Base-by-base conservation (phyloP, 2,888 invertebrate species). In the Plusia festucae region DNA sequence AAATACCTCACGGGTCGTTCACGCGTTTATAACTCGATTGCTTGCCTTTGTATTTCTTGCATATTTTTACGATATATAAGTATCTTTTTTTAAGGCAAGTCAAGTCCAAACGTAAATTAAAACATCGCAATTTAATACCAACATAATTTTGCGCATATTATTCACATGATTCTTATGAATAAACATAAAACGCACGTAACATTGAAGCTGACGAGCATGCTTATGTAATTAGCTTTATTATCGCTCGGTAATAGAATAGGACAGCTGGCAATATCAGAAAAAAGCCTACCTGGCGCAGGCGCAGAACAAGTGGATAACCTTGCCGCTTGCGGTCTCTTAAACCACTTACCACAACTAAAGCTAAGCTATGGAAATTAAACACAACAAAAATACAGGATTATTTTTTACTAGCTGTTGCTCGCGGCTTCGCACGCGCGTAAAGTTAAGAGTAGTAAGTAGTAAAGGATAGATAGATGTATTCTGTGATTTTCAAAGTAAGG, bases 261-360 rank as follows among this genome's bases (percentile, higher is more conserved):
- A 78, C 81, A 81, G 79, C 78, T 82, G 75, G 79, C 62, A 60
- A 61, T 61, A 72, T 40, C 65, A 80, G 75, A 77, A 78, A 78
- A 79, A 82, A 83, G 83, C 77, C 76, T 83, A 84, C 68, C 78
- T 57, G 75, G 79, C 76, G 79, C 68, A 44, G 57, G 67, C 70
- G 73, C 71, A 51, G 60, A 63, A 70, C 80, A 79, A 85, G 83
- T 83, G 76, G 85, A 83, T 86, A 88, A 84, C 88, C 88, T 89
- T 88, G 88, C 73, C 76, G 72, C 54, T 68, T 82, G 88, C 77
- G 85, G 82, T 84, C 77, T 79, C 70, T 74, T 66, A n/a, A n/a
- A 40, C 40, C n/a, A 40, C 5, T 6, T 6, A n/a, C 5, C 40
- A 40, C 40, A 40, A 1, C 1, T 4, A 40, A n/a, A 40, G 40